Evolutionary conservation across 2,888 invertebrate species (phyloP).

Genomic region (Plebejus anna): DNA sequence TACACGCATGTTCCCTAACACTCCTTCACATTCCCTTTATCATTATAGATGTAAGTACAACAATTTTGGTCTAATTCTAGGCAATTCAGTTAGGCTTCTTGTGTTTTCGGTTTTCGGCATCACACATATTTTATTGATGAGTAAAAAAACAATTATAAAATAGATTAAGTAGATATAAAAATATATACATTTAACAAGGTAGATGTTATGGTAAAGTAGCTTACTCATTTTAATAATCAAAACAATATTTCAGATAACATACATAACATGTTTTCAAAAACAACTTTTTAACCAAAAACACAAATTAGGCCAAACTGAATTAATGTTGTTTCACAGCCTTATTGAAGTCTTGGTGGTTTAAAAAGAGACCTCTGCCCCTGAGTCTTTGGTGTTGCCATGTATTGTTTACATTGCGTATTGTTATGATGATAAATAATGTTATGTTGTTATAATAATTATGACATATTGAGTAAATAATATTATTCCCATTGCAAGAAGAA

Average conservation of each 20-base stretch:
- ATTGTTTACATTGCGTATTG: background rate
- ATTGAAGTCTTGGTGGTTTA: constrained; percentile 66
- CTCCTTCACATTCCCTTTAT: constrained; percentile 64
- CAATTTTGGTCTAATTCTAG: constrained; percentile 71
- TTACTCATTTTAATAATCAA: too few species aligned
- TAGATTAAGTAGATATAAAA: background rate
- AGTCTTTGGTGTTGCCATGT: constrained; percentile 23
- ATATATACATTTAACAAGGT: too few species aligned
- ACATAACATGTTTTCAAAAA: too few species aligned
- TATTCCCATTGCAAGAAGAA: background rate
- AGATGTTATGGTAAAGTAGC: too few species aligned
- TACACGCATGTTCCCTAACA: constrained; percentile 47
- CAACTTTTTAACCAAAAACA: constrained; percentile 1
- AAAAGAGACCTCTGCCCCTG: constrained; percentile 51
- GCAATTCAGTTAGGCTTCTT: constrained; percentile 61
- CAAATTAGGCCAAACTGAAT: constrained; percentile 58
- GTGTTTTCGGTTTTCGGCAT: background rate
- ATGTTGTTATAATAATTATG: background rate
- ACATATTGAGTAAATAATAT: background rate
- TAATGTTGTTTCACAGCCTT: constrained; percentile 74
- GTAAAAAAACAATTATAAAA: background rate
- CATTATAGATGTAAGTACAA: constrained; percentile 74
- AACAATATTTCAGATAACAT: too few species aligned
- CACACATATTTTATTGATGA: background rate
- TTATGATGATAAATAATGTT: background rate